Evolutionary conservation across 1,140 invertebrate genomes (phyloP).

Genomic region (Thereuonema tuberculata): DNA sequence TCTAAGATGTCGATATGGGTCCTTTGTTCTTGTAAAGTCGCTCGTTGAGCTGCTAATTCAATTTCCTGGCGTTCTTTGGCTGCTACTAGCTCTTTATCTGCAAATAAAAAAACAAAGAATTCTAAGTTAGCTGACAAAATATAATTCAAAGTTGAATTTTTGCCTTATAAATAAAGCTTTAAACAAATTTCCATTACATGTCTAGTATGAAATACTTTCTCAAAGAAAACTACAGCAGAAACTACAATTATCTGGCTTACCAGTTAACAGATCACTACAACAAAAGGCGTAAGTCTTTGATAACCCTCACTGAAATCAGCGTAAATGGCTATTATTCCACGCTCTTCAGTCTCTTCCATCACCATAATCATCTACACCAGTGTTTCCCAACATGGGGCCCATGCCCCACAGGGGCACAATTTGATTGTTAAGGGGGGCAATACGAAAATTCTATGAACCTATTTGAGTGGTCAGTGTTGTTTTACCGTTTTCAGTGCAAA

Average conservation of each 20-base stretch:
- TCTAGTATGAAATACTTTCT: neutral
- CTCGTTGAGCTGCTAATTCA: slow-evolving; percentile 71
- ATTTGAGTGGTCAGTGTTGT: no score
- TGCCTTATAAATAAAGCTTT: neutral
- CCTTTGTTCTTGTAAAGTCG: slow-evolving; percentile 76
- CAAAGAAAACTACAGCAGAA: neutral
- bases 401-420: no score
- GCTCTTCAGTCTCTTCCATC: no score
- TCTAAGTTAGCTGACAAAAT: neutral
- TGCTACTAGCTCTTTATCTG: slow-evolving; percentile 73
- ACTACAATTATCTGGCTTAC: neutral
- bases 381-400: no score
- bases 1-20: slow-evolving; percentile 87
- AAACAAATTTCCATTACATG: neutral
- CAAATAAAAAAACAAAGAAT: slow-evolving; percentile 11
- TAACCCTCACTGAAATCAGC: no score
- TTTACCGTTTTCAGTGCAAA: no score
- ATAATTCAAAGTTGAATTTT: neutral
- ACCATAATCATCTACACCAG: no score
- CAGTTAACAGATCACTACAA: neutral
- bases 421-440: no score
- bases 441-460: no score
- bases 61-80: slow-evolving; percentile 81
- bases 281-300: neutral
- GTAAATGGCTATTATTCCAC: no score